Base-by-base conservation (phyloP, 2,797 vertebrate genomes). In the Gymnopithys bicolor region DNA sequence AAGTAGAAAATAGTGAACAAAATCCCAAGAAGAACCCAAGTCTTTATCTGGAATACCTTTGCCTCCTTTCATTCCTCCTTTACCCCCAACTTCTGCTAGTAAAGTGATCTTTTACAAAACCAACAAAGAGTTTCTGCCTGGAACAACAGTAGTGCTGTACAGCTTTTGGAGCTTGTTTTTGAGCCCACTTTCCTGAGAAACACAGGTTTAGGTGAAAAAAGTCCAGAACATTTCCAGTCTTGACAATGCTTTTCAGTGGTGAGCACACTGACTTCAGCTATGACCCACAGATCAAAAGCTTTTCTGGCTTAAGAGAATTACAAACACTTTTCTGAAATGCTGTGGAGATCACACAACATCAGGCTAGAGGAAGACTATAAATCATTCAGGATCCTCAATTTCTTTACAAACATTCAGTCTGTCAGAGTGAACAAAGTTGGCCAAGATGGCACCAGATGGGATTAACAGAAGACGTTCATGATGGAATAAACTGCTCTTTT, bases 381-480 rank as follows among this genome's bases (percentile, higher is more conserved):
- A 93, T 84, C 92, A 84, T 70, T 95, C 59, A 86, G 73, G 67
- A 96, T 62, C n/a, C 41, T 87, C 70, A 23, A 19, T 76, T 93
- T 84, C 56, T 82, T 89, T 69, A 84, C 39, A 90, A 82, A 71
- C 25, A 41, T 70, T 90, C 52, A 59, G 21, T 73, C 81, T 90
- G 52, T 41, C 67, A 82, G 32, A 68, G 28, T 13, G 55, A 89
- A 90, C 70, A 92, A 89, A 89, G 39, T 51, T 73, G 41, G 33
- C 59, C 56, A 84, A 69, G 48, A 69, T 30, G 51, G 69, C 43
- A 70, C 82, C 59, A 82, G 21, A 62, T 13, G 13, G 19, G 74
- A 94, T 89, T 82, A 94, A 73, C 2, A 51, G 28, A 41, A 89
- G 68, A 84, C 41, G 60, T 93, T 79, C 33, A 22, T 0, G 0